Conservation (phyloP, 2,888 invertebrate genomes). For the Thera britannica region DNA sequence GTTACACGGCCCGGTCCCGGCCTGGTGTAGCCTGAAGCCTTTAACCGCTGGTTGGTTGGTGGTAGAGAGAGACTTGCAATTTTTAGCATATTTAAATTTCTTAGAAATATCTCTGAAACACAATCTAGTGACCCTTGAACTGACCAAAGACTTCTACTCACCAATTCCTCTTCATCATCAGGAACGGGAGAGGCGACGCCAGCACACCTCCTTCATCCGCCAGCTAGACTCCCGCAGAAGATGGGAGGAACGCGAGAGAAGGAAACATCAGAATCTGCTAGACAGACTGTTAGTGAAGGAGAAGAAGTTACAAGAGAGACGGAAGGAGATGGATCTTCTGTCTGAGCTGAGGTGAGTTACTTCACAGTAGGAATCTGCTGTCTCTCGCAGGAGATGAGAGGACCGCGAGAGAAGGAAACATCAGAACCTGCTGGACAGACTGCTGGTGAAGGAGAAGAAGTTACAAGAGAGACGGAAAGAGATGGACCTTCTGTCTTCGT, state of each 20-base stretch:
- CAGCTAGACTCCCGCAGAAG: conserved; percentile 94
- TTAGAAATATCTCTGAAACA: too few species aligned
- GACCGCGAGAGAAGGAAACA: conserved; percentile 91
- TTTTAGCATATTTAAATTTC: too few species aligned
- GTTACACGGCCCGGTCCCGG: too few species aligned
- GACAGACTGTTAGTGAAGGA: conserved; percentile 94
- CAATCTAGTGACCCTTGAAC: too few species aligned
- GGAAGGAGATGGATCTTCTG: conserved; percentile 88
- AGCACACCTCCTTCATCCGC: conserved; percentile 95
- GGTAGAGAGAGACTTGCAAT: too few species aligned
- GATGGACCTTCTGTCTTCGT: conserved; percentile 86
- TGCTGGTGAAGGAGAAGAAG: conserved; percentile 93
- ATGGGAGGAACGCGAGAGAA: conserved; percentile 92
- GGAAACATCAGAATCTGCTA: conserved; percentile 90
- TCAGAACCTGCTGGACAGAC: conserved; percentile 92
- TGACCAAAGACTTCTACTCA: too few species aligned
- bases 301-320: conserved; percentile 90
- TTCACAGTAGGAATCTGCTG: background rate
- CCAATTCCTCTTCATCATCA: conserved; percentile 54
- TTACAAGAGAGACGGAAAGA: conserved; percentile 89
- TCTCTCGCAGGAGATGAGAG: conserved; percentile 92
- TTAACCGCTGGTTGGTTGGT: too few species aligned
- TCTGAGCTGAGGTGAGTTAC: conserved; percentile 84
- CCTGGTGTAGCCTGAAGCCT: too few species aligned
- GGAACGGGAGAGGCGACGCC: conserved; percentile 95